Evolutionary conservation across 2,888 invertebrate genomes (phyloP), one percentile per base, ranked within the genome.

Genomic region (Chaetogeoica ovagalla): DNA sequence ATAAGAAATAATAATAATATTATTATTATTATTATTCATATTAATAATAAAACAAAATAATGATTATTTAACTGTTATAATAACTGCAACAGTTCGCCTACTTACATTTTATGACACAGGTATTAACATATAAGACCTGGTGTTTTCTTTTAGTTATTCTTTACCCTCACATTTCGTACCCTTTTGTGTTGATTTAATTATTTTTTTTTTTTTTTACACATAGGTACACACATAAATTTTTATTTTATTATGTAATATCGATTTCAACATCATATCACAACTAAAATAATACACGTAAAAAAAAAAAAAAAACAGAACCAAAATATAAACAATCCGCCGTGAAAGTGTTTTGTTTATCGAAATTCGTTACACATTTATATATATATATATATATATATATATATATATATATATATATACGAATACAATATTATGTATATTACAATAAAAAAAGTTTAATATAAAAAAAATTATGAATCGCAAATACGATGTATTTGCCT

Each of bases 121-220:
- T 76, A 76, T 68, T 30, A 59, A 59, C 30, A 59, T 48, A 13
- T 48, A 19, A 23, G 48, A 76, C 75, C 75, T 59, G 75, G 43
- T 68, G 66, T 70, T 57, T 57, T 52, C 60, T 77, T 77, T 60
- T 70, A 60, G n/a, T 70, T 62, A 70, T 63, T 21, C 63, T 57
- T 63, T 71, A 79, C 79, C 79, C 79, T 79, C 70, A 79, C 70
- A 63, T 52, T 79, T 57, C 79, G 62, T 71, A 79, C 79, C 79
- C 79, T 79, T 79, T 63, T 68, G 39, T 75, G 39, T 59, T 39
- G 21, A 68, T 76, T n/a, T 66, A 23, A 19, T 76, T 6, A 68
- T 66, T 79, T 52, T 43, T 57, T 55, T 71, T 17, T 71, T 65
- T 74, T 63, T 60, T 63, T 62, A 55, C 37, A 62, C 17, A 55